Conservation (phyloP, 2,113 vertebrate genomes). For the Thermophis baileyi region DNA sequence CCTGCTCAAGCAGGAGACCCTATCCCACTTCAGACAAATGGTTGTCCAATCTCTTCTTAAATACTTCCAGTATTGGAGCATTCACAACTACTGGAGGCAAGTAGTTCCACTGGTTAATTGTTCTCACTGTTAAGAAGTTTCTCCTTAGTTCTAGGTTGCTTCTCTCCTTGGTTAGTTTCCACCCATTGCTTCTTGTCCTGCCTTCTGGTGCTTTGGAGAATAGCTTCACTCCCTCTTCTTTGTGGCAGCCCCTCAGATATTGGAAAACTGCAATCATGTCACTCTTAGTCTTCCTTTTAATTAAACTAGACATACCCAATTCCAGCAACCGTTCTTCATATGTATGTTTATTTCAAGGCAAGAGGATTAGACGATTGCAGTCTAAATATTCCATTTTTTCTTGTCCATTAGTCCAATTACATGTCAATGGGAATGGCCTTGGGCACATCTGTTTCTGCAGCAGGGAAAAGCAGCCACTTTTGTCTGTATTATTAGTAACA, state of each 20-base stretch:
- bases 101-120: too few species aligned
- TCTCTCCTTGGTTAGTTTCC: background rate
- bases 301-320: background rate
- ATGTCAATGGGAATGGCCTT: background rate
- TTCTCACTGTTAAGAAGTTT: accelerated
- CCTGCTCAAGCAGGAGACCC: too few species aligned
- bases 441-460: background rate
- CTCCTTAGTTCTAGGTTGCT: background rate
- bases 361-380: background rate
- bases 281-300: accelerated
- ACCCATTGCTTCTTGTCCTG: background rate
- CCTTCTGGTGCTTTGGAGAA: background rate
- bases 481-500: background rate
- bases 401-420: background rate
- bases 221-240: background rate
- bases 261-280: background rate
- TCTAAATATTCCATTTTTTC: background rate
- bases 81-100: too few species aligned
- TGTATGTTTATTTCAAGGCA: background rate
- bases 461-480: background rate
- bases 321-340: background rate
- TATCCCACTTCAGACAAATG: too few species aligned
- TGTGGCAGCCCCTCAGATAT: background rate
- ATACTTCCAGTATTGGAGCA: too few species aligned
- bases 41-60: too few species aligned